Base-by-base conservation (phyloP, 2,113 vertebrate genomes). In the Cyprinodon tularosa region DNA sequence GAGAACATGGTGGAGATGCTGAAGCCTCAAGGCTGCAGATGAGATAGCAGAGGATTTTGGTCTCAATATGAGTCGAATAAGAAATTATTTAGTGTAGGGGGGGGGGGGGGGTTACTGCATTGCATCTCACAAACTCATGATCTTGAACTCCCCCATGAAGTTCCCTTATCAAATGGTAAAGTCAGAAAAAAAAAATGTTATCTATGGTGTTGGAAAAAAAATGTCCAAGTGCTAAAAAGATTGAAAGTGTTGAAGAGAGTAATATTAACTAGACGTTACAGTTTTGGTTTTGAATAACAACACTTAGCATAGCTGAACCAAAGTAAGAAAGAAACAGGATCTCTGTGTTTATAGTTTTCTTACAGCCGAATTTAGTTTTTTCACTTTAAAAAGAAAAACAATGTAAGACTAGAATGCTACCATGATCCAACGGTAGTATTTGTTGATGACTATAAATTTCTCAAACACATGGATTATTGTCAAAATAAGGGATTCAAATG, bases 1-100 rank as follows among this genome's bases (percentile, higher is more conserved):
- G 95, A 90, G 81, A 92, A 77, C 97, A 98, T 98, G 36, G 39
- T 81, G 50, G 84, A 59, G 66, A 79, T 12, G 36, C 47, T 57
- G 64, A 78, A 73, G 68, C 12, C 73, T 91, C 77, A 78, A 63
- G 66, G 76, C 89, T 93, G 87, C 62, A 76, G 69, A 81, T 2
- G 4, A 17, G 66, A 88, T 37, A 80, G 3, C 60, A 76, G 68
- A 74, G 2, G 11, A 59, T 59, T 69, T 69, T 62, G 71, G 50
- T 74, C 65, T 84, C 38, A 42, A 76, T 64, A 60, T 45, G 42
- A 13, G 40, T 3, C 44, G 65, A 44, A 62, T 66, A 44, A 20
- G 0, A 57, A 57, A 57, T 57, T 0, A 57, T 9, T 57, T 57
- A 5, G 50, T n/a, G 14, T 57, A n/a, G 29, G 29, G 29, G 29